A percentile compares a stretch with the other conserved stretches of the same genome.
Conservation (phyloP, 2,888 invertebrate species). For the Acanthosepion esculentum region DNA sequence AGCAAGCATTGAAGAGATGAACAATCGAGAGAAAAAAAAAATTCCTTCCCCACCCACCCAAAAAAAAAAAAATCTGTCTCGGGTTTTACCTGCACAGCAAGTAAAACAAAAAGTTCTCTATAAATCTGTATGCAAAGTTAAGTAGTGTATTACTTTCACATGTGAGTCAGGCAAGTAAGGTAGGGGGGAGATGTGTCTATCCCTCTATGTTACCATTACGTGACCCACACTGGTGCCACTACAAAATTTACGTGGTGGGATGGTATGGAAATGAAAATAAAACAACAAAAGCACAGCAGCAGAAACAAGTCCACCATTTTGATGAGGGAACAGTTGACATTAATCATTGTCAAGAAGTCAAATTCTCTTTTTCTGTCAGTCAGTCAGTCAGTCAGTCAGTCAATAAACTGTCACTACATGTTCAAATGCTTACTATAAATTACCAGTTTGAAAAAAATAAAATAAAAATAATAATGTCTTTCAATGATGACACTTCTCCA, state of each 20-base stretch:
- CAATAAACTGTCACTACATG: not conserved
- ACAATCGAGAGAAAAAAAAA: not conserved
- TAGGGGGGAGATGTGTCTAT: not conserved
- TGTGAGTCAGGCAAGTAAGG: not conserved
- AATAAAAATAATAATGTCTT: not conserved
- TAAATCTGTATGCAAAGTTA: not conserved
- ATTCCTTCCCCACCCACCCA: not conserved
- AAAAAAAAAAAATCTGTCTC: not conserved
- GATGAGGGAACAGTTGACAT: no score
- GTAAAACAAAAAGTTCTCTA: not conserved
- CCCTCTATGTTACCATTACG: not conserved
- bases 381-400: not conserved
- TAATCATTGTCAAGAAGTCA: no score
- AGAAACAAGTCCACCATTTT: constrained; percentile 15
- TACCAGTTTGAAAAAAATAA: not conserved
- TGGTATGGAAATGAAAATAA: not conserved
- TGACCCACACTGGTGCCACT: constrained; percentile 15
- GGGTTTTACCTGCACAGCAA: not conserved
- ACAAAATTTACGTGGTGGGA: not conserved
- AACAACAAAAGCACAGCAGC: not conserved
- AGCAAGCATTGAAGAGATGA: constrained; percentile 33
- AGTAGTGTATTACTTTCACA: not conserved
- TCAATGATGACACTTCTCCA: no score
- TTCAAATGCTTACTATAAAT: not conserved
- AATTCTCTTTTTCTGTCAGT: not conserved